Conservation (phyloP, 2,113 vertebrate species). For the Motacilla alba region DNA sequence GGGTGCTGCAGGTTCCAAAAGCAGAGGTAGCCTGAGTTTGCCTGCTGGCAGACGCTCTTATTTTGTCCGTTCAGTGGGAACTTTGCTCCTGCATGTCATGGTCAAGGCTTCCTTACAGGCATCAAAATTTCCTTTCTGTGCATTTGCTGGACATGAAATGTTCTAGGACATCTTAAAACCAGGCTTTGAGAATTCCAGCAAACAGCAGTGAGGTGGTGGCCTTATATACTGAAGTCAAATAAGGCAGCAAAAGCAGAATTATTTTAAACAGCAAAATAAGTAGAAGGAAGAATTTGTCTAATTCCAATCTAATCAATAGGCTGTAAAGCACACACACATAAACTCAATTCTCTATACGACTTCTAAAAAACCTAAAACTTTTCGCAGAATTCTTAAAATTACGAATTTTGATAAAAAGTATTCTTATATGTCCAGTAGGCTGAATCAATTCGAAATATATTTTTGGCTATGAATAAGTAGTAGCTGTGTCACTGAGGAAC, state of each 20-base stretch:
- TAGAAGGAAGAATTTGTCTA: not conserved
- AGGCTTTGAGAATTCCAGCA: not conserved
- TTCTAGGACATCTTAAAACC: not conserved
- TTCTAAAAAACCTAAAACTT: not conserved
- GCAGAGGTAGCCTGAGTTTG: accelerated
- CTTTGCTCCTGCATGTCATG: not conserved
- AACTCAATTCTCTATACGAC: not conserved
- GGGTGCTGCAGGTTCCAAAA: not conserved
- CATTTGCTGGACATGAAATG: not conserved
- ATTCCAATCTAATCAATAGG: not conserved
- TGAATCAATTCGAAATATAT: not conserved
- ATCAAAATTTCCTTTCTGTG: not conserved
- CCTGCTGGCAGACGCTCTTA: accelerated
- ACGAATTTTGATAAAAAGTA: not conserved
- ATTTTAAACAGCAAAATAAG: not conserved
- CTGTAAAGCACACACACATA: not conserved
- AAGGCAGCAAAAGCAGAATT: not conserved
- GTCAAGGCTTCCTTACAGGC: not conserved
- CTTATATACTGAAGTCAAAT: not conserved
- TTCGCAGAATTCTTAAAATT: not conserved
- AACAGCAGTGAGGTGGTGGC: not conserved
- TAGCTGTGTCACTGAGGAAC: not conserved
- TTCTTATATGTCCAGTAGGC: not conserved
- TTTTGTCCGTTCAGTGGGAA: not conserved
- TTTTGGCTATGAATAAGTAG: not conserved